These are phyloP conservation scores for Acheta domesticus DNA, from an alignment of 2,888 invertebrate genomes.

Conservation along the genomic window DNA sequence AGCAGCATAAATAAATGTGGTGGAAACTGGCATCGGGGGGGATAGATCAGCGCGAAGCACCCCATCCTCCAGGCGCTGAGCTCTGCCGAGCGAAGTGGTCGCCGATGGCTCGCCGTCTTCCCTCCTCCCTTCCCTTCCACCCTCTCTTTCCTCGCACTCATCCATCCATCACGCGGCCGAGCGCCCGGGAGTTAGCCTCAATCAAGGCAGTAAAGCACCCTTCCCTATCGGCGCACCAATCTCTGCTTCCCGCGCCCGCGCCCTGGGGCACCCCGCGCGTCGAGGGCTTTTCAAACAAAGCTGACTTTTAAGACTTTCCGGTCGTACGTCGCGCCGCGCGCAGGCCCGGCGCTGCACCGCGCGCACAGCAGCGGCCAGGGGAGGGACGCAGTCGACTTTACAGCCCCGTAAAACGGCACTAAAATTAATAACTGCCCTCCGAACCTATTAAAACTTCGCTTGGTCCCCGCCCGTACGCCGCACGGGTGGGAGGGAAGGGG, in stretches of 20 bases:
- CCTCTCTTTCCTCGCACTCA: too few relatives aligned
- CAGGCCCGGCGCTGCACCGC: background rate
- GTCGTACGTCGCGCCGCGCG: background rate
- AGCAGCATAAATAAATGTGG: too few relatives aligned
- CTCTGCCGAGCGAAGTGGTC: too few relatives aligned
- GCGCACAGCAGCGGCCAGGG: background rate
- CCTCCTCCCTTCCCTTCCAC: too few relatives aligned
- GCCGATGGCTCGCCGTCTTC: too few relatives aligned
- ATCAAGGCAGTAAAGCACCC: constrained; percentile 9
- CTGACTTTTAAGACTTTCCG: constrained; percentile 18
- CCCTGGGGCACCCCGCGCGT: too few relatives aligned
- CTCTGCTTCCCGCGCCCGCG: background rate
- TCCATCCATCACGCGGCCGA: too few relatives aligned
- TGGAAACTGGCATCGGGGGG: too few relatives aligned
- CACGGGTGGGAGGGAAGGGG: too few relatives aligned
- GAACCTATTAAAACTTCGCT: constrained; percentile 7
- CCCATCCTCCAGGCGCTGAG: too few relatives aligned
- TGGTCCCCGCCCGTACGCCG: too few relatives aligned
- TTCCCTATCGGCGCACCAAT: background rate
- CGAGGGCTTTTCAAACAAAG: background rate
- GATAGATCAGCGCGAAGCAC: too few relatives aligned
- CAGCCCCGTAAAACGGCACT: constrained; percentile 8
- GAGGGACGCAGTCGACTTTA: background rate
- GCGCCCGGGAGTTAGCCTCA: background rate
- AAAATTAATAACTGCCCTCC: constrained; percentile 18